Conservation (phyloP, 2,888 invertebrate genomes). For the Dicranocentrus wangi region DNA sequence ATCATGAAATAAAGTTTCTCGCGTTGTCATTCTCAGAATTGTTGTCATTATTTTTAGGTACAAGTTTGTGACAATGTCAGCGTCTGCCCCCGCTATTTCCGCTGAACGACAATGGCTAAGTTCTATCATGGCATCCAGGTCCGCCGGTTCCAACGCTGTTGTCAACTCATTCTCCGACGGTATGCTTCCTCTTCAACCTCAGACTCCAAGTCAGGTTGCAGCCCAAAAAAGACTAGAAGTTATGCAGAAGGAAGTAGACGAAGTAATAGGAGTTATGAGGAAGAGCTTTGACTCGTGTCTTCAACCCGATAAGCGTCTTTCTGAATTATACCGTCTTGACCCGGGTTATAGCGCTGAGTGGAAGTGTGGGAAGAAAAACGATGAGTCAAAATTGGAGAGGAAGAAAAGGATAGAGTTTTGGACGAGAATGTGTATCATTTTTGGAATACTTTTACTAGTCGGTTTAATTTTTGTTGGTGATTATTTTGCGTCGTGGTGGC, state of each 20-base stretch:
- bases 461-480: not conserved
- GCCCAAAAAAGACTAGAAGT: slow-evolving; percentile 17
- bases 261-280: slow-evolving; percentile 35
- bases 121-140: not conserved
- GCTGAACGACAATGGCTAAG: slow-evolving; percentile 20
- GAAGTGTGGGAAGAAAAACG: slow-evolving; percentile 11
- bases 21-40: not conserved
- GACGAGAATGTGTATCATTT: not conserved
- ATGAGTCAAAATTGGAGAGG: too few relatives aligned
- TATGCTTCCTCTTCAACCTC: not conserved
- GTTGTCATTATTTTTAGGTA: not conserved
- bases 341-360: slow-evolving; percentile 22
- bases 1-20: not conserved
- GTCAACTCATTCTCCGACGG: not conserved
- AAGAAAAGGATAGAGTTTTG: slow-evolving; percentile 4
- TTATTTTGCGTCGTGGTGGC: not conserved
- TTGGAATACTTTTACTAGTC: not conserved
- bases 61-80: not conserved
- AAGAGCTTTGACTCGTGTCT: slow-evolving; percentile 37
- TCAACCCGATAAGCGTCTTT: slow-evolving; percentile 21
- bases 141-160: not conserved
- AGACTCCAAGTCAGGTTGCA: slow-evolving; percentile 21
- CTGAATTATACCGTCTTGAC: slow-evolving; percentile 19
- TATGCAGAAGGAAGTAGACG: slow-evolving; percentile 31
- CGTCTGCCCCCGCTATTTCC: not conserved